Percentiles rank a stretch among this genome's conserved stretches.
phyloP scores from a whole-genome alignment of 2,888 invertebrate genomes.

The Tillus elongatus region DNA sequence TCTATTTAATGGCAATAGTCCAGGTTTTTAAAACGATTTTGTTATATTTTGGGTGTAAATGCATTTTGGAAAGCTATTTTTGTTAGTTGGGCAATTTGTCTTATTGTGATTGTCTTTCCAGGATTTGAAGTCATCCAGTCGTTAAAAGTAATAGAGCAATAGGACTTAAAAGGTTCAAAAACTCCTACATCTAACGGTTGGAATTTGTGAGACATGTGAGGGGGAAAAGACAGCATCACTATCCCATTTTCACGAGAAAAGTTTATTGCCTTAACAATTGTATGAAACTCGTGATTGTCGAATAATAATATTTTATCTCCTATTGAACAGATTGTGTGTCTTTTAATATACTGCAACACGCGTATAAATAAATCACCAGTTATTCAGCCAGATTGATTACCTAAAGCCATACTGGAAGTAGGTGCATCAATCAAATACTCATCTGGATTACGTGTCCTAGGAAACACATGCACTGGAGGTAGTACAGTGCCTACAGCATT shows the following conservation, averaged over 20 bases:
- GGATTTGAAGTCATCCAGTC: slow-evolving; percentile 14
- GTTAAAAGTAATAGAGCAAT: no score
- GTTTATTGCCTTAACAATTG: slow-evolving; percentile 26
- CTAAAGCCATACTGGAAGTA: slow-evolving; percentile 15
- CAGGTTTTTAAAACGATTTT: slow-evolving; percentile 8
- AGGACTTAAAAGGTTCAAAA: slow-evolving; percentile 13
- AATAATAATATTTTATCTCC: slow-evolving; percentile 23
- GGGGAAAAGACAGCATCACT: slow-evolving; percentile 18
- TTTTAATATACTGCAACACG: slow-evolving; percentile 26
- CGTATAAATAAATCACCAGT: slow-evolving; percentile 20
- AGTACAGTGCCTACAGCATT: slow-evolving; percentile 12
- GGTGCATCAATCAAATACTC: slow-evolving; percentile 16
- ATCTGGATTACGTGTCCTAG: slow-evolving; percentile 12
- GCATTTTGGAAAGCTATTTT: no score
- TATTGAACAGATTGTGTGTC: slow-evolving; percentile 17
- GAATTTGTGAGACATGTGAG: slow-evolving; percentile 5
- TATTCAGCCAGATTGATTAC: slow-evolving; percentile 16
- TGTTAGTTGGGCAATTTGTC: slow-evolving; percentile 9
- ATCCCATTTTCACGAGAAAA: slow-evolving; percentile 32
- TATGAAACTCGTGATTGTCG: slow-evolving; percentile 33
- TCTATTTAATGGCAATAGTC: slow-evolving; percentile 10
- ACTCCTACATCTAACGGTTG: slow-evolving; percentile 14
- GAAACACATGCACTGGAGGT: slow-evolving; percentile 15
- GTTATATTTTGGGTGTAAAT: no score
- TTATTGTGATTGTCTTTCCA: slow-evolving; percentile 12